Conservation (phyloP, 2,888 invertebrate species). For the Neoascia interrupta region DNA sequence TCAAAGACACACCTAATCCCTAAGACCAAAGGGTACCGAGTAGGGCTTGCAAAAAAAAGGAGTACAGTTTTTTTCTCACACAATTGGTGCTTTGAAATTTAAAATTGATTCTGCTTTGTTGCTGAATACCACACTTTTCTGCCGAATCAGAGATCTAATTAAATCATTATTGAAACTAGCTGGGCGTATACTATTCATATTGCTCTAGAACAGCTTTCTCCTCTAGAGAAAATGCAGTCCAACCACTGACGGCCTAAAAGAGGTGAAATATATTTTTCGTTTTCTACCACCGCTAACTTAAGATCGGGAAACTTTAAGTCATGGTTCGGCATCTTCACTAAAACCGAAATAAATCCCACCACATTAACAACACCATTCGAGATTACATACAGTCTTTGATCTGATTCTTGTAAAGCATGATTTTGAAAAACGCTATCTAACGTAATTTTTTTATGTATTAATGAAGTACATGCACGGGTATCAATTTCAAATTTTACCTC, state of each 20-base stretch:
- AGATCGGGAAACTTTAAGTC: too few species aligned
- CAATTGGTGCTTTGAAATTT: neutral
- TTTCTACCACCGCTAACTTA: neutral
- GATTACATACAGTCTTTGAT: slow-evolving; percentile 17
- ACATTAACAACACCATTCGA: slow-evolving; percentile 15
- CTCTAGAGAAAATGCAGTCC: neutral
- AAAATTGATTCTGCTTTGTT: neutral
- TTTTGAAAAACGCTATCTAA: slow-evolving; percentile 3
- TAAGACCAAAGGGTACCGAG: neutral
- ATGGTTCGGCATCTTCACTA: neutral
- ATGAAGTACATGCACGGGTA: slow-evolving; percentile 20
- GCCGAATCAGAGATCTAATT: too few species aligned
- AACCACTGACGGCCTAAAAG: neutral
- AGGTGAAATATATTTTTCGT: neutral
- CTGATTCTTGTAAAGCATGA: neutral
- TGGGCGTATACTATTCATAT: neutral
- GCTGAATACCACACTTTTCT: neutral
- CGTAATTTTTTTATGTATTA: slow-evolving; percentile 14
- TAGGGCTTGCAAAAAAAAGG: slow-evolving; percentile 10
- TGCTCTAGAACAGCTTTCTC: neutral
- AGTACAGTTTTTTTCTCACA: neutral
- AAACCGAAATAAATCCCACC: slow-evolving; percentile 12
- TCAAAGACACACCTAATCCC: slow-evolving; percentile 2
- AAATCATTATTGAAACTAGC: neutral
- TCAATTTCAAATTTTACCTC: slow-evolving; percentile 15